Base-by-base conservation (phyloP, 2,888 invertebrate species). In the Merodon equestris region DNA sequence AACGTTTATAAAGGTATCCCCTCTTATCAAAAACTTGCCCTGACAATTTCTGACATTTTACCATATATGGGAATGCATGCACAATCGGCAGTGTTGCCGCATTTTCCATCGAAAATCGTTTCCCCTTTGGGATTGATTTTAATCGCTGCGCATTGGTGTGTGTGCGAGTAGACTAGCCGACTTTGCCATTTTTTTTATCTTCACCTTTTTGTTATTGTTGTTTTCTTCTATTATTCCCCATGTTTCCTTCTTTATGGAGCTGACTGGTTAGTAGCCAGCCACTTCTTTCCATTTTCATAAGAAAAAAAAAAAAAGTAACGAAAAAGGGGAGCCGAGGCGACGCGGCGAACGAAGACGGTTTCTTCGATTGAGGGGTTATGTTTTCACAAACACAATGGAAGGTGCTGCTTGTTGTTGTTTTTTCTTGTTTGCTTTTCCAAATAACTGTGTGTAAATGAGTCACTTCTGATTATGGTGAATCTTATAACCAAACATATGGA, bases 31-130 rank as follows among this genome's bases (percentile, higher is more conserved):
- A 83, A 82, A 76, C 82, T 86, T 84, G 83, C 84, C 84, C 84
- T 84, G 84, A 83, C 82, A 82, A 83, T 84, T 85, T 84, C 84
- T 83, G 85, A 84, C 85, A 84, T 86, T 88, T 88, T 86, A 88
- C 88, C 88, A 88, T 88, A 88, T 88, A 88, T 88, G 88, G 88
- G 81, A 85, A 87, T 88, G 87, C 68, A 82, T 81, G 79, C 81
- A 79, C 74, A 74, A 77, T 77, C 77, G 66, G 73, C 73, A 68
- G 27, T 75, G 77, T 77, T 77, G 77, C 77, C 77, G 77, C 77
- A 79, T 79, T 79, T 79, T 74, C 79, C 79, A 67, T 73, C 61
- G 67, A 44, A 63, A 68, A 74, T 34, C 7, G 74, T 79, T 79
- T 79, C 79, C 79, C 79, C 79, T 79, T 74, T 79, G 50, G 63